Evolutionary conservation across 2,888 invertebrate genomes (phyloP), one percentile per base, ranked within the genome.

Genomic region (Adineta ricciae): DNA sequence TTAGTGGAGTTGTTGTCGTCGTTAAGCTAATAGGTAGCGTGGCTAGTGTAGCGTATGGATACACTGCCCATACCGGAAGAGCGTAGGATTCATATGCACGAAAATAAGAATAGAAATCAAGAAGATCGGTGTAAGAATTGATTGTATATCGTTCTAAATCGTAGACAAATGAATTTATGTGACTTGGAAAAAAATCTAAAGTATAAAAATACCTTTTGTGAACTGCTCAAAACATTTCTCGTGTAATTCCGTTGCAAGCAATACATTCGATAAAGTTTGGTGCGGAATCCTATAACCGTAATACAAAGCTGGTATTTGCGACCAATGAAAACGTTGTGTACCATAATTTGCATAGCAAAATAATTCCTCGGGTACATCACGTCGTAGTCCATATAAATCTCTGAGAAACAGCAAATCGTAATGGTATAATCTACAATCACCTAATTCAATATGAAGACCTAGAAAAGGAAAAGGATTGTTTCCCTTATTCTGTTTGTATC

Each of bases 381-480:
- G 24, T 41, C 78, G 21, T n/a, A 8, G 41, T 36, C 14, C 41
- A 78, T 41, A 78, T 41, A 78, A 41, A 78, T 78, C 78, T 11
- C 78, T 21, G 38, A 78, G 41, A 41, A n/a, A 41, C 24, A 78
- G 8, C 21, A 78, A 24, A 41, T 78, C 78, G n/a, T 78, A n/a
- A 11, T 78, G 32, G 41, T 78, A 78, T 24, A 32, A 41, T n/a
- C 24, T 78, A 41, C 78, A 78, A 41, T 78, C 41, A 19, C 78
- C 78, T 41, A 78, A 78, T 78, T 78, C 78, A 78, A 78, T 78
- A 78, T 78, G 78, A 41, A 78, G 41, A 41, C 78, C 78, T 78
- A 41, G 46, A 78, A 24, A 41, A 27, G n/a, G n/a, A n/a, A n/a
- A n/a, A n/a, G n/a, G n/a, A n/a, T n/a, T n/a, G n/a, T n/a, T n/a